A percentile compares a stretch with the other conserved stretches of the same genome.
These are phyloP conservation scores for Rhynchophorus ferrugineus DNA, from an alignment of 1,140 invertebrate genomes.

Conservation along the genomic window DNA sequence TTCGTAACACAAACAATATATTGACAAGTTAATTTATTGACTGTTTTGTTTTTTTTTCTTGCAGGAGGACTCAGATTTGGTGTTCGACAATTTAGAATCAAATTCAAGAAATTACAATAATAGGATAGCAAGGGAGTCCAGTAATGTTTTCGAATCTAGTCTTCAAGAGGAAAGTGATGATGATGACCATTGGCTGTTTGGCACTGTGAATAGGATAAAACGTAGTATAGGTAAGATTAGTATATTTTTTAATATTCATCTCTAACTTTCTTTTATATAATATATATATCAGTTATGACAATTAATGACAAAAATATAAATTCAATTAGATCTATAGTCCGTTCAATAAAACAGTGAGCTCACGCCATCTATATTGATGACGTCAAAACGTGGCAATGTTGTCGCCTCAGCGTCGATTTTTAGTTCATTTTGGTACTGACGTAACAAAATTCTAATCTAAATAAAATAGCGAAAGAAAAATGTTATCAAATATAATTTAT, in stretches of 20 bases:
- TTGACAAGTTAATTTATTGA: too few relatives aligned
- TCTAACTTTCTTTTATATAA: background rate
- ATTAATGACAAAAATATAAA: background rate
- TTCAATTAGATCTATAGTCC: background rate
- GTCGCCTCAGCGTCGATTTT: background rate
- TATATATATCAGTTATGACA: background rate
- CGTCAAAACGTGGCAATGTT: background rate
- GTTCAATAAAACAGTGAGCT: background rate
- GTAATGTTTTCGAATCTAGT: slow-evolving; percentile 31
- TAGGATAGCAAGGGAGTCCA: slow-evolving; percentile 25
- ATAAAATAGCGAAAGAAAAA: too few relatives aligned
- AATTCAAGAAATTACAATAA: slow-evolving; percentile 26
- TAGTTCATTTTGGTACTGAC: background rate
- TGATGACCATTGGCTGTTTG: slow-evolving; percentile 35
- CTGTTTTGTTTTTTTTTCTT: slow-evolving; percentile 30
- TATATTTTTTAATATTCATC: too few relatives aligned
- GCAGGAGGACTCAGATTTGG: slow-evolving; percentile 36
- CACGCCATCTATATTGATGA: background rate
- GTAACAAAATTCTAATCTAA: too few relatives aligned
- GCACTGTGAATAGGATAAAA: slow-evolving; percentile 35
- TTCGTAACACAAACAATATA: too few relatives aligned
- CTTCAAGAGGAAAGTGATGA: too few relatives aligned
- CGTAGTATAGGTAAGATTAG: slow-evolving; percentile 28
- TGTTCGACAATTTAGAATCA: slow-evolving; percentile 36
- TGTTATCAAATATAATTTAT: too few relatives aligned